phyloP scores from a whole-genome alignment of 2,888 invertebrate species.

The Eucriotettix oculatus region DNA sequence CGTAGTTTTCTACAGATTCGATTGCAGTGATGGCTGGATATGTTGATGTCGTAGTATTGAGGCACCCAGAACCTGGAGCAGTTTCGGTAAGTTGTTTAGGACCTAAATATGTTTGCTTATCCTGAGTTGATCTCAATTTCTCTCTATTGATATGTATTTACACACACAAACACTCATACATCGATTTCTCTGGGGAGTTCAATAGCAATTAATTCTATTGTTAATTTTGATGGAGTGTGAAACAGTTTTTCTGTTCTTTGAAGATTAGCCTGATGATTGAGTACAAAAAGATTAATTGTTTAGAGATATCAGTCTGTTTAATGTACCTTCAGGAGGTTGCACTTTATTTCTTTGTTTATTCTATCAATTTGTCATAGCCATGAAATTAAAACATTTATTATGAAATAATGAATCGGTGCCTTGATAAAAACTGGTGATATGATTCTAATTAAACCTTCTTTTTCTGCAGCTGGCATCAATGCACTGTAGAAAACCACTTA shows the following conservation, averaged over 20 bases:
- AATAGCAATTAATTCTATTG: no score
- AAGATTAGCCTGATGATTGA: no score
- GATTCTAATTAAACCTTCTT: not conserved
- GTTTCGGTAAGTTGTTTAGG: constrained; percentile 47
- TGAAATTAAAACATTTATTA: not conserved
- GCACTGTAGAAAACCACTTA: constrained; percentile 73
- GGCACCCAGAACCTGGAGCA: constrained; percentile 88
- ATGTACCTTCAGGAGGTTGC: no score
- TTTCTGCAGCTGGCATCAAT: constrained; percentile 54
- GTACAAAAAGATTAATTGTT: no score
- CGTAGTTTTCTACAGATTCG: constrained; percentile 35
- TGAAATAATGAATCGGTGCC: not conserved
- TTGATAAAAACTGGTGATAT: no score
- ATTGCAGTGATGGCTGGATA: constrained; percentile 81
- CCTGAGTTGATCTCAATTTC: not conserved
- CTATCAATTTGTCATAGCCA: no score
- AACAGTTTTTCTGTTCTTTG: no score
- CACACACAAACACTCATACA: no score
- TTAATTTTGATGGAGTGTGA: no score
- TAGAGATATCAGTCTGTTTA: no score
- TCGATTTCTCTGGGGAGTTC: no score
- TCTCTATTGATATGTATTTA: not conserved
- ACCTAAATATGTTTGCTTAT: not conserved
- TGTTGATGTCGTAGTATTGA: constrained; percentile 80
- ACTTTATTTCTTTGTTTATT: no score